Conservation (phyloP, 2,113 vertebrate species). For the Turdus rufiventris region DNA sequence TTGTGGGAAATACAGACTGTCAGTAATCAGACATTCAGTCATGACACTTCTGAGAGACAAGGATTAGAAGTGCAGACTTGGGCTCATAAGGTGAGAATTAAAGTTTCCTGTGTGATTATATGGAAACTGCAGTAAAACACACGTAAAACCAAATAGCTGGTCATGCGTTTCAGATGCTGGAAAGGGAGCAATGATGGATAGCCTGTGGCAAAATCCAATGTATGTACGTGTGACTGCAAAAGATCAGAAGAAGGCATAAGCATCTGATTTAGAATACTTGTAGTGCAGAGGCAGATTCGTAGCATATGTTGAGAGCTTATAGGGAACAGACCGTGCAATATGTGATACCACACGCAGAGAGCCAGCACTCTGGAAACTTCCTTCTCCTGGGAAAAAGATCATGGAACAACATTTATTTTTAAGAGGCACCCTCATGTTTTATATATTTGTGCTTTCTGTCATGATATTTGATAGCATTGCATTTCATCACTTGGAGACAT, state of each 20-base stretch:
- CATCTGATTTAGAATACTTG: conserved; percentile 43
- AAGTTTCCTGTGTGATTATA: conserved; percentile 24
- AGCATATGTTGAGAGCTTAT: conserved; percentile 51
- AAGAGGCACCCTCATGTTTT: conserved; percentile 36
- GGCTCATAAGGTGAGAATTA: conserved; percentile 46
- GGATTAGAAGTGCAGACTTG: not conserved
- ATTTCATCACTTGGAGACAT: not conserved
- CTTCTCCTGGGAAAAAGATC: conserved; percentile 35
- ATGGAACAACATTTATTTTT: conserved; percentile 13
- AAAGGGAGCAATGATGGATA: conserved; percentile 19
- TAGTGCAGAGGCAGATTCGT: conserved; percentile 8
- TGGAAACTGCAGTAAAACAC: conserved; percentile 50
- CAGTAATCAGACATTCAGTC: not conserved
- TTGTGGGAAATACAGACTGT: not conserved
- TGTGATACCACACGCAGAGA: conserved; percentile 46
- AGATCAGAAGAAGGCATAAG: conserved; percentile 50
- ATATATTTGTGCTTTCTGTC: conserved; percentile 4
- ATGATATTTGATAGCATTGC: not conserved
- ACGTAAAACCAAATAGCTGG: not conserved
- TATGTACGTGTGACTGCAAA: not conserved
- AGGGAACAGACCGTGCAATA: conserved; percentile 20
- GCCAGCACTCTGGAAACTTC: conserved; percentile 6
- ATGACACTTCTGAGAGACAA: not conserved
- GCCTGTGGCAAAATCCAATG: conserved; percentile 19
- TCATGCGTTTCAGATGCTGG: conserved; percentile 32